Evolutionary conservation across 2,888 invertebrate genomes (phyloP), one percentile per base, ranked within the genome.

Genomic region (Drosophila mercatorum): DNA sequence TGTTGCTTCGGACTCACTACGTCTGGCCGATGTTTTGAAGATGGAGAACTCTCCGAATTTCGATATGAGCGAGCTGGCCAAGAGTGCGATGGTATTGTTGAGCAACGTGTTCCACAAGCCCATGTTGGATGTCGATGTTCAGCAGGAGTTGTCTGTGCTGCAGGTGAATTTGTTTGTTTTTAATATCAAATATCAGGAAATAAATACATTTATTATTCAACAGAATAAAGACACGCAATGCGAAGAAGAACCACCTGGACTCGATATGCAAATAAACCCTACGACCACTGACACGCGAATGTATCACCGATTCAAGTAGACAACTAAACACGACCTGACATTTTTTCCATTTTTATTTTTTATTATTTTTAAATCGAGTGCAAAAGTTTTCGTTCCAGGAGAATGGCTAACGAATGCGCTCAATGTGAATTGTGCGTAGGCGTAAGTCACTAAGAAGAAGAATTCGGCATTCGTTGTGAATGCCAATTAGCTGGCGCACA

Each of bases 61-160:
- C 0, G 55, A 73, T 36, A 41, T 62, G 2, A 12, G 11, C 0
- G 69, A 75, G 17, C 67, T 86, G 17, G 84, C 82, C 5, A 72
- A 47, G 5, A 72, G 80, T 36, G 68, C 78, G 1, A 22, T 80
- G 7, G 68, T 85, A 2, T 71, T 91, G 8, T 65, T 91, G 36
- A 80, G 75, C 28, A 75, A 71, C 5, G 76, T 83, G 0, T 68
- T 78, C 0, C 88, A 89, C 34, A 86, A 87, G 44, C 88, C 88
- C 0, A 76, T 82, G 0, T 87, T 89, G 36, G 85, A 91, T 65
- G 80, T 82, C 67, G 79, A 88, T 28, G 68, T 92, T 8, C 91
- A 92, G 64, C 89, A 87, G 51, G 81, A 90, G 52, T 78, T 91
- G 49, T 85, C 86, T 2, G 55, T 75, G 3, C 53, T 92, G 5